phyloP scores from a whole-genome alignment of 2,797 vertebrate species.

The Gymnothorax reevesii region DNA sequence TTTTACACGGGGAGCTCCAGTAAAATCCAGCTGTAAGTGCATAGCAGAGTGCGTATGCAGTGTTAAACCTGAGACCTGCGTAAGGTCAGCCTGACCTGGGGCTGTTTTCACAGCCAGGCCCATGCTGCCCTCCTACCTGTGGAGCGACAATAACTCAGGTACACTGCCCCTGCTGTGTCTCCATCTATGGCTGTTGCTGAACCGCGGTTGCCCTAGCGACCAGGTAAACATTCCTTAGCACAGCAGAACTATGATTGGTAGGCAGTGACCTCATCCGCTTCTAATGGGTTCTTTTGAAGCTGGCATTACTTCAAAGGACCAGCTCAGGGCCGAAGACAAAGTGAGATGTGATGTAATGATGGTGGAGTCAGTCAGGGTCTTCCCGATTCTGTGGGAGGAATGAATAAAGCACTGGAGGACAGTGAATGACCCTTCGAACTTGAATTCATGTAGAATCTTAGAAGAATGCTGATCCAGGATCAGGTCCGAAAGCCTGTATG shows the following conservation, averaged over 20 bases:
- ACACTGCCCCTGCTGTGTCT: background rate
- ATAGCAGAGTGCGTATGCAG: background rate
- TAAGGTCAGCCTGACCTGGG: background rate
- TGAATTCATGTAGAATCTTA: background rate
- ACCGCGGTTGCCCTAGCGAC: background rate
- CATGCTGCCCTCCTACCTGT: background rate
- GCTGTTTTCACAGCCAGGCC: background rate
- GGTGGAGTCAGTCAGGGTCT: background rate
- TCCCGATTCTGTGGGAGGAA: background rate
- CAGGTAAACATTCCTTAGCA: constrained; percentile 4
- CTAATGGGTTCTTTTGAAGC: background rate
- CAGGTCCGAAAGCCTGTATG: background rate
- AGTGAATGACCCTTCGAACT: background rate
- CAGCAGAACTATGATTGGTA: background rate
- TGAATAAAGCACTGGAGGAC: background rate
- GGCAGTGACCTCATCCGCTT: constrained; percentile 9
- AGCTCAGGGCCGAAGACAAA: background rate
- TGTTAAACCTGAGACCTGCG: background rate
- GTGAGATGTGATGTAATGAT: background rate
- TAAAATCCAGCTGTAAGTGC: background rate
- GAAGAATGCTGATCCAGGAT: background rate
- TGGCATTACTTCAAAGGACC: background rate
- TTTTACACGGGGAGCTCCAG: background rate
- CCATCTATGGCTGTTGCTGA: background rate
- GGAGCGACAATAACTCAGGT: background rate